Conservation (phyloP, 2,888 invertebrate genomes). For the Hirtodrosophila trivittata region DNA sequence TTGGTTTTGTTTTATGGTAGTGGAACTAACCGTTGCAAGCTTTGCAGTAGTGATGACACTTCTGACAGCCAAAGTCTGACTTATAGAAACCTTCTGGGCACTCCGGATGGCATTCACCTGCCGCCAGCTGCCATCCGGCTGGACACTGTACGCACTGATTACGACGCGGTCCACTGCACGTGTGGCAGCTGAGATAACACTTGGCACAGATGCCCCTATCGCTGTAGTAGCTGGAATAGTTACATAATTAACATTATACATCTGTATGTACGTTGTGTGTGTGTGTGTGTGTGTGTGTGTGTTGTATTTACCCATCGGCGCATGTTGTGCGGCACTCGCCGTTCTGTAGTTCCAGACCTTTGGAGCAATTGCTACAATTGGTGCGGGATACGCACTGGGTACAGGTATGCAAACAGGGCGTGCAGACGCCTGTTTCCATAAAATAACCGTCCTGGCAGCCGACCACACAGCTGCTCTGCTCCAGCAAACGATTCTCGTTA, state of each 20-base stretch:
- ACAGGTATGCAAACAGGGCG: constrained; percentile 92
- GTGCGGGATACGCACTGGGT: constrained; percentile 90
- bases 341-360: constrained; percentile 90
- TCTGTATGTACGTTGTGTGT: no score
- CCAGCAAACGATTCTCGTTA: constrained; percentile 88
- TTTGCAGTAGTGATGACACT: constrained; percentile 94
- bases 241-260: no score
- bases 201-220: constrained; percentile 92
- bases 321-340: constrained; percentile 93
- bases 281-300: no score
- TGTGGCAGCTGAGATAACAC: constrained; percentile 93
- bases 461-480: constrained; percentile 89
- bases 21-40: constrained; percentile 90
- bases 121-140: constrained; percentile 91
- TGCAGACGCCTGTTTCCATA: constrained; percentile 89
- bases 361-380: constrained; percentile 92
- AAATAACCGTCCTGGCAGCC: constrained; percentile 91
- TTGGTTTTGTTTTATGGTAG: neutral
- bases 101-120: constrained; percentile 93
- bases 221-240: constrained; percentile 89
- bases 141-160: constrained; percentile 94
- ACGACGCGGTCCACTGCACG: constrained; percentile 92
- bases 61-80: constrained; percentile 91
- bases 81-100: constrained; percentile 95
- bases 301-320: constrained; percentile 86